Conservation (phyloP, 2,888 invertebrate species). For the Odontocerum albicorne region DNA sequence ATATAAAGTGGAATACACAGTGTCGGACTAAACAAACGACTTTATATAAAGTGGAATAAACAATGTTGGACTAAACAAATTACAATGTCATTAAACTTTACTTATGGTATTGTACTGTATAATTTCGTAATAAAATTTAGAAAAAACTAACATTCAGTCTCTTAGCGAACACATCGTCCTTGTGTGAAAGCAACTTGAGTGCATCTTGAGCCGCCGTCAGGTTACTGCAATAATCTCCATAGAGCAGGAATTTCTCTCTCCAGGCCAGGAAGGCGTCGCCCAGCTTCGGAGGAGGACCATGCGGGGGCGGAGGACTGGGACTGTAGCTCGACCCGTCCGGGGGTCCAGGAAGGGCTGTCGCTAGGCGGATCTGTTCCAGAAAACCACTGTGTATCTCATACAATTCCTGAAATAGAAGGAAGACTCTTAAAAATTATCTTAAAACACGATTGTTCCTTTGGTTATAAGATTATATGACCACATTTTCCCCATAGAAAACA, state of each 20-base stretch:
- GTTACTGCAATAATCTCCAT: slow-evolving; percentile 96
- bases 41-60: too few relatives aligned
- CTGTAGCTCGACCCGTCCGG: slow-evolving; percentile 50
- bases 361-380: slow-evolving; percentile 76
- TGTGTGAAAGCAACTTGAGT: slow-evolving; percentile 72
- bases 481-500: too few relatives aligned
- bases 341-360: slow-evolving; percentile 60
- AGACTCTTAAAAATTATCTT: too few relatives aligned
- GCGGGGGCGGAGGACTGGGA: slow-evolving; percentile 73
- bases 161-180: slow-evolving; percentile 65
- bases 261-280: slow-evolving; percentile 88
- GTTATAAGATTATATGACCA: too few relatives aligned
- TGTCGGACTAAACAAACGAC: too few relatives aligned
- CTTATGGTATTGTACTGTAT: too few relatives aligned
- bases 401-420: slow-evolving; percentile 72
- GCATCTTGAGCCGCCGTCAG: slow-evolving; percentile 85
- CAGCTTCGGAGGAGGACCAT: slow-evolving; percentile 53
- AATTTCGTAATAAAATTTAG: too few relatives aligned
- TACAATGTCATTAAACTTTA: too few relatives aligned
- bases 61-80: too few relatives aligned
- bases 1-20: too few relatives aligned
- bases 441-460: too few relatives aligned
- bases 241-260: slow-evolving; percentile 88
- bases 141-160: slow-evolving; percentile 65
- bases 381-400: slow-evolving; percentile 85